Percentiles rank a stretch among this genome's conserved stretches.
Conservation (phyloP, 1,140 invertebrate genomes). For the Leguminivora glycinivorella region DNA sequence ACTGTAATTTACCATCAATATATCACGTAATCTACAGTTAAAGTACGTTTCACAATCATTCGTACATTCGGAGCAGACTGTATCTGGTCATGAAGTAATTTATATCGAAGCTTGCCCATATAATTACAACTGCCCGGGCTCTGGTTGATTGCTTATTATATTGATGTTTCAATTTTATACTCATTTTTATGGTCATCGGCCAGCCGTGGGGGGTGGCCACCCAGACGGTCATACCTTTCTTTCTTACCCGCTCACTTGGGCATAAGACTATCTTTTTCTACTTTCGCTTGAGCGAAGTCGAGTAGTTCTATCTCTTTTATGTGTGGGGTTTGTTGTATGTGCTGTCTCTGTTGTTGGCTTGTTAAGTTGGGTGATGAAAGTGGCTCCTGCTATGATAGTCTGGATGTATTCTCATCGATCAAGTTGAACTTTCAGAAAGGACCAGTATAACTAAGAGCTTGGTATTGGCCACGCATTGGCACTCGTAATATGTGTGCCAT, state of each 20-base stretch:
- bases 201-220: conserved; percentile 77
- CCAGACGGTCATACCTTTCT: conserved; percentile 54
- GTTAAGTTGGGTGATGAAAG: conserved; percentile 67
- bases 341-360: conserved; percentile 50
- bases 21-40: conserved; percentile 21
- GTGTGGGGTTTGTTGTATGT: conserved; percentile 31
- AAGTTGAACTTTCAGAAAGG: neutral
- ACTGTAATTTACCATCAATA: conserved; percentile 26
- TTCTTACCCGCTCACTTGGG: conserved; percentile 40
- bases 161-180: conserved; percentile 80
- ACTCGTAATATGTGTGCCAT: conserved; percentile 37
- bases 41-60: conserved; percentile 24
- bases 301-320: conserved; percentile 45
- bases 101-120: conserved; percentile 70
- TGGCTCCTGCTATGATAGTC: conserved; percentile 44
- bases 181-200: conserved; percentile 78
- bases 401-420: neutral
- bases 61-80: conserved; percentile 60
- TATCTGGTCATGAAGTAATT: conserved; percentile 67
- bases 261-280: conserved; percentile 58
- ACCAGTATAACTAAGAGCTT: neutral
- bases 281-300: conserved; percentile 48
- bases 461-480: too few species aligned
- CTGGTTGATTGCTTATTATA: conserved; percentile 78
- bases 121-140: conserved; percentile 70